Conservation (phyloP, 2,888 invertebrate species). For the Athalia circularis region DNA sequence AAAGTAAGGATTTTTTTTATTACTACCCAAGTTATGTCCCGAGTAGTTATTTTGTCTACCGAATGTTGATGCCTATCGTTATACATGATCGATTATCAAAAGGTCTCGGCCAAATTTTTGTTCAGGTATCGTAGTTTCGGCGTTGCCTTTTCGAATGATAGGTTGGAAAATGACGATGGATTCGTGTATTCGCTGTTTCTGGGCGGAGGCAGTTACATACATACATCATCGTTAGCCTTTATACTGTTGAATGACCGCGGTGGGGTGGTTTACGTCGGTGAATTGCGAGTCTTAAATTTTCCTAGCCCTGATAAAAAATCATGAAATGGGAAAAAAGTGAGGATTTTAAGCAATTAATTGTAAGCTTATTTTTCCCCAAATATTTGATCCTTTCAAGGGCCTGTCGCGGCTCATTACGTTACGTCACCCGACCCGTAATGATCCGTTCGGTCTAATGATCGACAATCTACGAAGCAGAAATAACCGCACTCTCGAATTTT, state of each 20-base stretch:
- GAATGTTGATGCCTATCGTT: not conserved
- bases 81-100: not conserved
- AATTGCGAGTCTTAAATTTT: too few species aligned
- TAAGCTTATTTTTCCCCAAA: conserved; percentile 4
- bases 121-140: not conserved
- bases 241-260: too few species aligned
- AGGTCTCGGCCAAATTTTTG: not conserved
- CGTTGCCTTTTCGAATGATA: not conserved
- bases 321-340: not conserved
- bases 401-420: not conserved
- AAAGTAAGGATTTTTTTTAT: too few species aligned
- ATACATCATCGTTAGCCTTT: too few species aligned
- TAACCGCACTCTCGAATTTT: not conserved
- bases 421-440: not conserved
- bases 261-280: too few species aligned
- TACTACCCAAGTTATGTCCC: too few species aligned
- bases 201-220: too few species aligned
- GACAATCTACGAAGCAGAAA: not conserved
- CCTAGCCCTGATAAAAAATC: not conserved
- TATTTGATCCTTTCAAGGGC: not conserved
- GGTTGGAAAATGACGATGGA: too few species aligned
- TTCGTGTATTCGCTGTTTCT: too few species aligned
- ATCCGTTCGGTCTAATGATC: not conserved
- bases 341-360: conserved; percentile 6
- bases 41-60: not conserved